These are phyloP conservation scores for Enteromius paludinosus DNA, from an alignment of 2,797 vertebrate species.

Conservation along the genomic window DNA sequence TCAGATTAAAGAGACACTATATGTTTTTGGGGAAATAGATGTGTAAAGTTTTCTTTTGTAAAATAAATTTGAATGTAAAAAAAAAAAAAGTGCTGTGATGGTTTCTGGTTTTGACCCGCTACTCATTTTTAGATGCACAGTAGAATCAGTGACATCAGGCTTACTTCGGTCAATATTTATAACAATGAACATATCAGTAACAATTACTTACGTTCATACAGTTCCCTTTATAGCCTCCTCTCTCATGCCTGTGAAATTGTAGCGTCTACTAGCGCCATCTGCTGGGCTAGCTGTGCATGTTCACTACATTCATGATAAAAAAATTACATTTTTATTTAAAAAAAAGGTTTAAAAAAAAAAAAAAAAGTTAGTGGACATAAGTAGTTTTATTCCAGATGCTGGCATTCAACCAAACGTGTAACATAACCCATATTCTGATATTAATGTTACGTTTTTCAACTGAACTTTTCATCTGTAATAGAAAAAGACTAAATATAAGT, in stretches of 20 bases:
- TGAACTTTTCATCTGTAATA: neutral
- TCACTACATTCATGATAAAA: neutral
- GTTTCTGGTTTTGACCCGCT: neutral
- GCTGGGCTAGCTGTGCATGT: constrained; percentile 8
- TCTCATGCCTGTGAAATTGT: neutral
- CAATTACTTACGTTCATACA: neutral
- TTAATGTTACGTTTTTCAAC: neutral
- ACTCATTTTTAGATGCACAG: neutral
- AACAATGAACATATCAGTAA: neutral
- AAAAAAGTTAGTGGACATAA: no score
- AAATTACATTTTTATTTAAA: neutral
- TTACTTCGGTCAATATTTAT: neutral
- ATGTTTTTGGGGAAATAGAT: constrained; percentile 84
- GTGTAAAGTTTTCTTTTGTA: constrained; percentile 84
- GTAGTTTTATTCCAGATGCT: neutral
- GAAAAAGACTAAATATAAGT: neutral
- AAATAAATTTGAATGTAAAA: constrained; percentile 80
- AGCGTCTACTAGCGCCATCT: constrained; percentile 10
- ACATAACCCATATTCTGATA: neutral
- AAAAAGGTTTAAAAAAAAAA: neutral
- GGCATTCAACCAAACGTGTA: neutral
- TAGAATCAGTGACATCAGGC: neutral
- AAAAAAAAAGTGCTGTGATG: constrained; percentile 52
- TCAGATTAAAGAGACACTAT: constrained; percentile 68
- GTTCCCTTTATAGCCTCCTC: neutral